These are phyloP conservation scores for Polydrusus tereticollis DNA, from an alignment of 2,888 invertebrate species.

Conservation along the genomic window DNA sequence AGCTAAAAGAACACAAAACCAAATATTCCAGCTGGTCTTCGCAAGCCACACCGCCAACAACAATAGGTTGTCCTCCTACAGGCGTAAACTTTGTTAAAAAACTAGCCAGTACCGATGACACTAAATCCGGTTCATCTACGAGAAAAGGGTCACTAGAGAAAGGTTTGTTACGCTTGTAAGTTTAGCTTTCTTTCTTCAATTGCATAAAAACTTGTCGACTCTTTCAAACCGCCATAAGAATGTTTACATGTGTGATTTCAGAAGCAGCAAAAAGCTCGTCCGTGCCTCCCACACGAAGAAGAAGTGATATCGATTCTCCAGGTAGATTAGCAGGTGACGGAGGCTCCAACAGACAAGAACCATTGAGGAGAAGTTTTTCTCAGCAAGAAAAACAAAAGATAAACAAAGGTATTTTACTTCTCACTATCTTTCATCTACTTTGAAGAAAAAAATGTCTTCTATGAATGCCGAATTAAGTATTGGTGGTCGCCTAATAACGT, in stretches of 20 bases:
- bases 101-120: not conserved
- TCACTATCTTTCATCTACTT: no score
- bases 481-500: no score
- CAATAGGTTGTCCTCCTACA: not conserved
- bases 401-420: not conserved
- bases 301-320: not conserved
- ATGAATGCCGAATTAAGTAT: no score
- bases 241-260: not conserved
- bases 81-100: not conserved
- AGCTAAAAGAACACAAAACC: not conserved
- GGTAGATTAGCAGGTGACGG: not conserved
- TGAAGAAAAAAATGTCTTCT: no score
- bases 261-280: not conserved
- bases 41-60: not conserved
- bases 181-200: no score
- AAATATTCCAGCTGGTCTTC: constrained; percentile 24
- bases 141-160: not conserved
- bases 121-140: not conserved
- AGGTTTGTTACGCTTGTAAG: not conserved
- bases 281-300: not conserved
- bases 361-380: not conserved
- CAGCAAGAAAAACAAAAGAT: not conserved
- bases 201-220: no score
- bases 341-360: not conserved
- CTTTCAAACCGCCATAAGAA: not conserved